phyloP scores from a whole-genome alignment of 2,888 invertebrate species.

The Halictus quadricinctus region DNA sequence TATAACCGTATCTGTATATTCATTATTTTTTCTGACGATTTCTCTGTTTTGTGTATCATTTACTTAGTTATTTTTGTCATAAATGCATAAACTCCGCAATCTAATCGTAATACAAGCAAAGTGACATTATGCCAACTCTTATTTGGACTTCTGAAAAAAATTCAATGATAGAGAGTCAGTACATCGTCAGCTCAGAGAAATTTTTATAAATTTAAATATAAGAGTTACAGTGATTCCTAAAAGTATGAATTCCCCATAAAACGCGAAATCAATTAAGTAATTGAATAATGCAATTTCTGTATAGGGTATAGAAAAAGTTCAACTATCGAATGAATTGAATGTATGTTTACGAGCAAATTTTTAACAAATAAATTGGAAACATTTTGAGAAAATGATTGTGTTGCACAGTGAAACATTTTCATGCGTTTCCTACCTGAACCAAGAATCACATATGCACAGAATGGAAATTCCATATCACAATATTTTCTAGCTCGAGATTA shows the following conservation, averaged over 20 bases:
- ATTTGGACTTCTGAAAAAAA: no score
- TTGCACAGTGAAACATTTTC: not conserved
- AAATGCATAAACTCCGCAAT: no score
- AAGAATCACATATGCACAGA: not conserved
- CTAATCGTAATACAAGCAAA: no score
- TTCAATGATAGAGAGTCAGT: not conserved
- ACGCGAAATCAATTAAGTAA: not conserved
- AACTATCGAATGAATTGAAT: not conserved
- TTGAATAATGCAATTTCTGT: not conserved
- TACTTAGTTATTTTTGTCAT: no score
- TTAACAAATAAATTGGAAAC: not conserved
- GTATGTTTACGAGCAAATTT: no score
- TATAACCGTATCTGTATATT: not conserved
- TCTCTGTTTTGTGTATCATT: no score
- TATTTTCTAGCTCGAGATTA: not conserved
- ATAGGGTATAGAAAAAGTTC: not conserved
- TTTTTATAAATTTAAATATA: not conserved
- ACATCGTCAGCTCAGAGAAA: not conserved
- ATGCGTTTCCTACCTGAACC: not conserved
- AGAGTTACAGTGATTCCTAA: not conserved
- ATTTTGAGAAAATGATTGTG: not conserved
- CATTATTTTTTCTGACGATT: no score
- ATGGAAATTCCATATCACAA: not conserved
- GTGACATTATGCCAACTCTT: no score
- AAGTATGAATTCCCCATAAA: not conserved